These are phyloP conservation scores for Lerema accius DNA, from an alignment of 1,140 invertebrate species.

Conservation along the genomic window DNA sequence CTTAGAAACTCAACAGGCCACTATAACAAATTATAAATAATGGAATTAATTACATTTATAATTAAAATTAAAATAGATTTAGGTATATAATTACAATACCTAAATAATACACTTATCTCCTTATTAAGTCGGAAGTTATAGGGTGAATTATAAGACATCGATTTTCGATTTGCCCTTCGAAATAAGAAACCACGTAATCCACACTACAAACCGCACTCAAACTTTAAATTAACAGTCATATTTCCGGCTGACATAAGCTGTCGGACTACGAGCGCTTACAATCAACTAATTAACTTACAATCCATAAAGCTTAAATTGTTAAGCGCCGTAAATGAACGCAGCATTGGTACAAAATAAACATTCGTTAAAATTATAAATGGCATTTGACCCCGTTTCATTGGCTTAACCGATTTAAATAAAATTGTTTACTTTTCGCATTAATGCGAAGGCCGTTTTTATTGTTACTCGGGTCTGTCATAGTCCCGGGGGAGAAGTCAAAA, in stretches of 20 bases:
- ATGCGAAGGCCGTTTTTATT: constrained; percentile 16
- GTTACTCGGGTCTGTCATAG: constrained; percentile 4
- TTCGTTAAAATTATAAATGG: constrained; percentile 35
- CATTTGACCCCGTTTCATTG: constrained; percentile 30
- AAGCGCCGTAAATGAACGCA: constrained; percentile 27
- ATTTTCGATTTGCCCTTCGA: no score
- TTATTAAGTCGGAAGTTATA: no score
- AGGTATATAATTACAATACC: no score
- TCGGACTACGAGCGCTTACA: neutral
- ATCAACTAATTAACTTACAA: constrained; percentile 20
- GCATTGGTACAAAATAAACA: constrained; percentile 35
- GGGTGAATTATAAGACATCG: no score
- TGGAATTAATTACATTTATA: no score
- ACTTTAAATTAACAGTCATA: neutral
- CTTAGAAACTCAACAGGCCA: no score
- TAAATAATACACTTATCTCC: no score
- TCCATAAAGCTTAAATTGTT: constrained; percentile 27
- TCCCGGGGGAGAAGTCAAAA: constrained; percentile 19
- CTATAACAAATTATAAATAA: no score
- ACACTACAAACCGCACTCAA: neutral
- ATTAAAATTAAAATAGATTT: no score
- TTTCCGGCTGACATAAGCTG: neutral
- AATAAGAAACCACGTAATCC: neutral
- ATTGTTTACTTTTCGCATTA: constrained; percentile 30
- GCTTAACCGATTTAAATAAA: constrained; percentile 29